Evolutionary conservation across 2,113 vertebrate genomes (phyloP).

Genomic region (Marmota flaviventris): DNA sequence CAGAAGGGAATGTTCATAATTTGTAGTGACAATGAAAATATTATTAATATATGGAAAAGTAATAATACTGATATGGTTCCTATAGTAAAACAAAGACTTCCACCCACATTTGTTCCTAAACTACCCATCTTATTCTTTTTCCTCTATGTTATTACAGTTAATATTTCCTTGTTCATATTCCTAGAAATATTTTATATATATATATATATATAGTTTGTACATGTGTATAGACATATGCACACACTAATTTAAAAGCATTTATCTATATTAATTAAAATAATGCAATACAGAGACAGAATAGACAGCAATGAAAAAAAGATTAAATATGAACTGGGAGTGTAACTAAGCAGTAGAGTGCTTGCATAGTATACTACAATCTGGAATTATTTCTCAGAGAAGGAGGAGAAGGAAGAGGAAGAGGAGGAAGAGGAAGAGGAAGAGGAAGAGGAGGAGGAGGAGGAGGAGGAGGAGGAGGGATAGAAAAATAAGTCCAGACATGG

Average conservation of each 20-base stretch:
- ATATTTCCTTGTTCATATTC: not conserved
- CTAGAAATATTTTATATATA: not conserved
- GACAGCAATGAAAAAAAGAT: not conserved
- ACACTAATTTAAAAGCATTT: not conserved
- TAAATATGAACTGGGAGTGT: not conserved
- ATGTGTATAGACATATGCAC: not conserved
- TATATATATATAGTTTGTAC: too few species aligned
- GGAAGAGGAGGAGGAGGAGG: too few species aligned
- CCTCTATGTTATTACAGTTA: not conserved
- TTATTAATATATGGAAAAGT: not conserved
- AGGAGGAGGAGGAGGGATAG: not conserved
- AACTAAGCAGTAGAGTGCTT: not conserved
- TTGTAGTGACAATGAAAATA: not conserved
- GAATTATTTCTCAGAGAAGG: not conserved
- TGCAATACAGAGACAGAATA: not conserved
- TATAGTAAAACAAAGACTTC: not conserved
- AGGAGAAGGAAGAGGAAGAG: too few species aligned
- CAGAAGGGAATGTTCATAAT: not conserved
- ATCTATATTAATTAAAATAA: not conserved
- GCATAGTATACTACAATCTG: not conserved
- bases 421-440: too few species aligned
- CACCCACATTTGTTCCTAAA: not conserved
- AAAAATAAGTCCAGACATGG: not conserved
- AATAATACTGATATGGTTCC: not conserved
- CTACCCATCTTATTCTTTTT: not conserved